These are phyloP conservation scores for Hemibagrus guttatus DNA, from an alignment of 2,797 vertebrate species.

Conservation along the genomic window DNA sequence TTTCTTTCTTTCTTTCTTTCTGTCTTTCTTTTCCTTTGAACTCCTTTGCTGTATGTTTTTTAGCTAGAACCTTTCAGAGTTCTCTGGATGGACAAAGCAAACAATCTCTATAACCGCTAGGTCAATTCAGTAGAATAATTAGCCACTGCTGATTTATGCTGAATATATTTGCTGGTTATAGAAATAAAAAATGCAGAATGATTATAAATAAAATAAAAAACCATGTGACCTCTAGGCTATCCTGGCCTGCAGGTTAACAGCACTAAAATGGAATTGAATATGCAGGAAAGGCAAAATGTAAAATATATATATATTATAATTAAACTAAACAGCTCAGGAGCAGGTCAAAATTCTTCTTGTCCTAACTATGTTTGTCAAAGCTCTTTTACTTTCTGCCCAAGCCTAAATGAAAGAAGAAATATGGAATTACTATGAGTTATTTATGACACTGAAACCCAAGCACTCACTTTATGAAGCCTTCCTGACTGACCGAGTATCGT, in stretches of 20 bases:
- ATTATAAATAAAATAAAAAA: background rate
- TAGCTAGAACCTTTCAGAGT: background rate
- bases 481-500: conserved; percentile 69
- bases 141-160: background rate
- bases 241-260: no score
- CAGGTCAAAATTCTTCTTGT: conserved; percentile 62
- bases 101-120: background rate
- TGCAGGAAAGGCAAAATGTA: conserved; percentile 59
- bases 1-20: no score
- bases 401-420: conserved; percentile 78
- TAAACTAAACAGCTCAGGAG: conserved; percentile 65
- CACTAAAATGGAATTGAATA: background rate
- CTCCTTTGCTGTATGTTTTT: background rate
- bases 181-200: background rate
- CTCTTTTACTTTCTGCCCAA: conserved; percentile 68
- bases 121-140: background rate
- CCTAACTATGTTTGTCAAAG: conserved; percentile 82
- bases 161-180: background rate
- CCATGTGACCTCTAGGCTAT: background rate
- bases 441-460: conserved; percentile 81
- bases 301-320: conserved; percentile 38
- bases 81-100: background rate
- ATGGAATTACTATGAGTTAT: conserved; percentile 81
- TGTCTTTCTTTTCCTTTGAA: no score
- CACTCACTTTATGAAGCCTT: conserved; percentile 76